Conservation (phyloP, 2,113 vertebrate genomes). For the Malurus cyaneus region DNA sequence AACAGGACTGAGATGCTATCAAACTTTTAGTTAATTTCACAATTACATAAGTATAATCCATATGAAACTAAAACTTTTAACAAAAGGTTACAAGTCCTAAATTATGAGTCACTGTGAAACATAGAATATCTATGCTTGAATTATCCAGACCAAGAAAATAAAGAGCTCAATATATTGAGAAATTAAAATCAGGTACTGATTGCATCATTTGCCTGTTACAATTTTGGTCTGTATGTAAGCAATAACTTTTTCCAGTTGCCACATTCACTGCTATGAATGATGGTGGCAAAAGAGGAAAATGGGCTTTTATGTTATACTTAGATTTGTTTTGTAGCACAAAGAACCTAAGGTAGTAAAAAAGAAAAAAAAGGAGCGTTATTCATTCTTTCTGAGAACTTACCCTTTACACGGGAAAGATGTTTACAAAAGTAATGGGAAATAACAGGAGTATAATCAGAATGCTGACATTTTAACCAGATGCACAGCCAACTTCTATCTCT, state of each 20-base stretch:
- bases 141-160: not conserved
- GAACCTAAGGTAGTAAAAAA: not conserved
- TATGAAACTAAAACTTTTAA: not conserved
- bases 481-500: not conserved
- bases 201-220: not conserved
- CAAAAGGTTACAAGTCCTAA: not conserved
- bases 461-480: conserved; percentile 6
- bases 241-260: not conserved
- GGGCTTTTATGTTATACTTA: not conserved
- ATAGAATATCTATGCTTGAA: not conserved
- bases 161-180: not conserved
- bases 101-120: not conserved
- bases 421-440: conserved; percentile 13
- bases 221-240: not conserved
- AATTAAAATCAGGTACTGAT: not conserved
- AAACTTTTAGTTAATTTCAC: not conserved
- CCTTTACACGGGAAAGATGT: not conserved
- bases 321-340: not conserved
- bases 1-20: not conserved
- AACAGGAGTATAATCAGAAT: conserved; percentile 4
- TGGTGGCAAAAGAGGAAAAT: not conserved
- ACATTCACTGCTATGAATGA: not conserved
- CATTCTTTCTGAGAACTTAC: not conserved
- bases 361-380: rapidly evolving
- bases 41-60: not conserved